Base-by-base conservation (phyloP, 2,113 vertebrate species). In the Cromileptes altivelis region DNA sequence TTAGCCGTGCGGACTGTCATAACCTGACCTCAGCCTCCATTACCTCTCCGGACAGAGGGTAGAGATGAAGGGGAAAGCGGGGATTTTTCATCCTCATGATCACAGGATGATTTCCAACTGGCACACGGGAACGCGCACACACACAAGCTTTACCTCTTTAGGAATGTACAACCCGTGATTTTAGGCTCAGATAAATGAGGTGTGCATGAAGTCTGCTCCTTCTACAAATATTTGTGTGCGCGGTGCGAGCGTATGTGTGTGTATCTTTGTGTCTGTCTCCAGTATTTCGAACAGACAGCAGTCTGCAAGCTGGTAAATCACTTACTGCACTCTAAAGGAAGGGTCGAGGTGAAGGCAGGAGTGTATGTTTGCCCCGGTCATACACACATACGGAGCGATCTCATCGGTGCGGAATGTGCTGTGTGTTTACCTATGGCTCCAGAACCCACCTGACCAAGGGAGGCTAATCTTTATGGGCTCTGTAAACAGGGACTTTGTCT, bases 401-500 rank as follows among this genome's bases (percentile, higher is more conserved):
- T 96, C 94, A 95, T 94, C 90, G 89, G 93, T 93, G 88, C 77
- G 94, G 94, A 95, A 95, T 95, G 94, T 74, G 76, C 82, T 87
- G 81, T 68, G 85, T 96, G 94, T 96, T 96, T 96, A 96, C 95
- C 92, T 93, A 95, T 94, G 91, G 93, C 93, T 93, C 87, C 89
- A 90, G 85, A 94, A 92, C 94, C 93, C 94, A 95, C 95, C 94
- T 96, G 95, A 95, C 92, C 85, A 80, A 95, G 90, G 88, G 84
- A 88, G 92, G 91, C 93, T 95, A 95, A 95, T 96, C 95, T 96
- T 96, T 95, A 95, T 95, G 94, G 93, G 84, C 93, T 94, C 70
- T 83, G 92, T 93, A 96, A 96, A 96, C 94, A 95, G 89, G 94
- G 93, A 96, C 95, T 95, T 96, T 95, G 95, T 92, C 94, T 95